Evolutionary conservation across 2,113 vertebrate species (phyloP), one percentile per base, ranked within the genome.

Genomic region (Rhea pennata): DNA sequence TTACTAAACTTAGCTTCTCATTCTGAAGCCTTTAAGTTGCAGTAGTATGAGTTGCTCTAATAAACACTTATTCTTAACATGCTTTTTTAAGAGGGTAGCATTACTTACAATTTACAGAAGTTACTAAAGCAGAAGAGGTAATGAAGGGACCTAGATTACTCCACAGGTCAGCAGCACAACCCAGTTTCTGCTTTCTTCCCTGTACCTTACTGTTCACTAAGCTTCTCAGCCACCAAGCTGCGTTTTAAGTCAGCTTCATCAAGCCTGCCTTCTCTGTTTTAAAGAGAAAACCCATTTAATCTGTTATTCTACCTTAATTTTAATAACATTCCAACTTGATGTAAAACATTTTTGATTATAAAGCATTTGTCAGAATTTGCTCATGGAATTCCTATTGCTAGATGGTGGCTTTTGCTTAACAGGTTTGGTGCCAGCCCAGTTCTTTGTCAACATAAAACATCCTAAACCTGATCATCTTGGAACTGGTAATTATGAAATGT

Each of bases 61-160:
- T 93, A 87, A 90, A 72, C 92, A 83, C 59, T 94, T 90, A 75
- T 20, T 93, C 79, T 92, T 94, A 88, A 93, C 75, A 72, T 88
- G 92, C 79, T 93, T 85, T 94, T 92, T 92, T 94, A 96, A 91
- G 94, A 94, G 92, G 92, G 89, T 75, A 92, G 82, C 82, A 92
- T 86, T 96, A 88, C 90, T 61, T 90, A 50, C 78, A 90, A 93
- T 93, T 95, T 93, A 91, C 50, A 62, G 87, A 90, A 80, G 90
- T 97, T 97, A 91, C 89, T 90, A 58, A 91, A 79, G 78, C 87
- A 95, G 92, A 62, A 50, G 78, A 96, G 84, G 85, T 88, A 87
- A 94, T 50, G 87, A 95, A 96, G 93, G 59, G 64, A 73, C 76
- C 71, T 62, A 0, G 1, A 74, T 95, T 96, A 87, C 93, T 95